Evolutionary conservation across 2,888 invertebrate genomes (phyloP), one percentile per base, ranked within the genome.

Genomic region (Phyto melanocephala): DNA sequence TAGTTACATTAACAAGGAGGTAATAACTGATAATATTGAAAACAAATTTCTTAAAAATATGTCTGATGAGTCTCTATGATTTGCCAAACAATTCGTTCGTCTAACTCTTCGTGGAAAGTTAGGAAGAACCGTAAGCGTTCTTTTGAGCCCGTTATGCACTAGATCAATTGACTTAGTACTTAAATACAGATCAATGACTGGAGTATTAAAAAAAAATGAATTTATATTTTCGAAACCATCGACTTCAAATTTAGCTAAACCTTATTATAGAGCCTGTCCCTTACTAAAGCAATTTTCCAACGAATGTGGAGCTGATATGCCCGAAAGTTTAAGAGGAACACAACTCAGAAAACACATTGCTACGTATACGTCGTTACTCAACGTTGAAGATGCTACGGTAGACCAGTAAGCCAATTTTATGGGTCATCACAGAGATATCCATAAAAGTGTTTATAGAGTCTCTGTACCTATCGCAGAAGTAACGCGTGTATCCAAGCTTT

Each of bases 371-470:
- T 28, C 70, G 17, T 8, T 70, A 11, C 17, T 70, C 4, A 70
- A 70, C n/a, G 52, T 42, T 11, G 54, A 42, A 42, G 70, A 70
- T 37, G 54, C 15, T 10, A 15, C 37, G 15, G 40, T 70, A 17
- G 70, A 56, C n/a, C 15, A 22, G 24, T 22, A 54, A 10, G 70
- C 70, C 8, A 40, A 70, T n/a, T 70, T 70, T 40, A 22, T 70
- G 24, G 70, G 70, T 13, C 56, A 70, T 20, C 70, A 70, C 20
- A 70, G 54, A 33, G 70, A 70, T 13, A 70, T 70, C 10, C 70
- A 70, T 37, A 70, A 70, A 54, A 54, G 13, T 1, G 33, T 67
- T 17, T 67, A 67, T 15, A 45, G 50, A 33, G 33, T 50, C 2
- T 13, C n/a, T 42, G 20, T 56, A 20, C 70, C 54, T 4, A 56